Percentiles rank a stretch among this genome's conserved stretches.
phyloP scores from a whole-genome alignment of 2,113 vertebrate genomes.

The Zingel zingel region DNA sequence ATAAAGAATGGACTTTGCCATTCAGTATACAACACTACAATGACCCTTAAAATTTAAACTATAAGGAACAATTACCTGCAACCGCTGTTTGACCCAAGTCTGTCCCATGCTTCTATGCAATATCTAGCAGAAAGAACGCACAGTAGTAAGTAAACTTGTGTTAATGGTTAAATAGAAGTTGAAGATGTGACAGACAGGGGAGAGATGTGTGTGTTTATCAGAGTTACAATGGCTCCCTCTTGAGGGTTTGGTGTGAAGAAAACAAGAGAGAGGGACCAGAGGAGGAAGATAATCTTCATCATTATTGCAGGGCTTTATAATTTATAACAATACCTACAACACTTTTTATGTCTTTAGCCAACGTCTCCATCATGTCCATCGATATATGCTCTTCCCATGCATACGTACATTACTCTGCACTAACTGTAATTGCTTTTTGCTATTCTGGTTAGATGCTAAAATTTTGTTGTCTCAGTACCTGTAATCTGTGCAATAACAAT shows the following conservation, averaged over 20 bases:
- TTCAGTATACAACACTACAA: no score
- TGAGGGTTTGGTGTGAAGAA: constrained; percentile 43
- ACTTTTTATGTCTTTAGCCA: not conserved
- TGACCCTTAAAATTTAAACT: not conserved
- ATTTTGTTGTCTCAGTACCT: no score
- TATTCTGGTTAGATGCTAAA: not conserved
- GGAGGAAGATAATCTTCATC: no score
- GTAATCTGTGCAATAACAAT: not conserved
- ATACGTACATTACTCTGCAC: not conserved
- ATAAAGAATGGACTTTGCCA: not conserved
- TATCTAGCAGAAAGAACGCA: not conserved
- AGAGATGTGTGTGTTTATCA: constrained; percentile 30
- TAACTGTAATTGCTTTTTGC: not conserved
- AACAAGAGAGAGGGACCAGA: not conserved
- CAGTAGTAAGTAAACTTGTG: not conserved
- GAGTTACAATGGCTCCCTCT: constrained; percentile 79
- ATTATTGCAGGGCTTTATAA: not conserved
- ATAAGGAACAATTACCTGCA: not conserved
- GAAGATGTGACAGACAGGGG: not conserved
- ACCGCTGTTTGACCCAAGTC: not conserved
- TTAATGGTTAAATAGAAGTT: not conserved
- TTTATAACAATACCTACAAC: no score
- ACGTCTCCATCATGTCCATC: not conserved
- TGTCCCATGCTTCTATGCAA: no score
- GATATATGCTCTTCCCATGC: not conserved